Evolutionary conservation across 2,113 vertebrate genomes (phyloP).

Genomic region (Caloenas nicobarica): DNA sequence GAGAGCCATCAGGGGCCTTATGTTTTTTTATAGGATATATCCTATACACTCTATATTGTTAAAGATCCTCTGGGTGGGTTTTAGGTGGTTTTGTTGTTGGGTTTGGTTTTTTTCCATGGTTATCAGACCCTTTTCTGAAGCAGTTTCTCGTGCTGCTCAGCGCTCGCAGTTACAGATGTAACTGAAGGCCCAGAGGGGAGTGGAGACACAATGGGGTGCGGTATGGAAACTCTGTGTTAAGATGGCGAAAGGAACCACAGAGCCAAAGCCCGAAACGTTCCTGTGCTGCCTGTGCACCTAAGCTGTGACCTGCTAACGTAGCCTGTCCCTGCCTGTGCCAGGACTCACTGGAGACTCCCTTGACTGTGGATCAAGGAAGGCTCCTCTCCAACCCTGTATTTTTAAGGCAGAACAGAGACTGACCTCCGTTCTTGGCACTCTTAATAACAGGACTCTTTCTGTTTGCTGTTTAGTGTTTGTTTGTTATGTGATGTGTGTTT

Average conservation of each 20-base stretch:
- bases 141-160: background rate
- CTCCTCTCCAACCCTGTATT: background rate
- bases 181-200: background rate
- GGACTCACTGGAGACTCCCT: background rate
- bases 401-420: background rate
- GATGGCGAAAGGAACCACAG: background rate
- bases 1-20: background rate
- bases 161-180: background rate
- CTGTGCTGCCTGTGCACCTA: background rate
- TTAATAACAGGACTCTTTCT: slow-evolving; percentile 16
- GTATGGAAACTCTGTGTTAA: background rate
- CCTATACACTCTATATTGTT: background rate
- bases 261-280: background rate
- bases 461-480: background rate
- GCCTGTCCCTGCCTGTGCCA: background rate
- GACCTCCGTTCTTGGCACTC: background rate
- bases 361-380: fast-evolving
- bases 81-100: background rate
- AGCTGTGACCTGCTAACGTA: background rate
- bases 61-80: background rate
- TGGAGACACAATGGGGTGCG: fast-evolving
- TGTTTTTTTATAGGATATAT: background rate
- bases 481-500: background rate
- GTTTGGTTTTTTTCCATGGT: background rate
- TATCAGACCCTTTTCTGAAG: background rate